phyloP scores from a whole-genome alignment of 2,797 vertebrate genomes.

The Echiichthys vipera region DNA sequence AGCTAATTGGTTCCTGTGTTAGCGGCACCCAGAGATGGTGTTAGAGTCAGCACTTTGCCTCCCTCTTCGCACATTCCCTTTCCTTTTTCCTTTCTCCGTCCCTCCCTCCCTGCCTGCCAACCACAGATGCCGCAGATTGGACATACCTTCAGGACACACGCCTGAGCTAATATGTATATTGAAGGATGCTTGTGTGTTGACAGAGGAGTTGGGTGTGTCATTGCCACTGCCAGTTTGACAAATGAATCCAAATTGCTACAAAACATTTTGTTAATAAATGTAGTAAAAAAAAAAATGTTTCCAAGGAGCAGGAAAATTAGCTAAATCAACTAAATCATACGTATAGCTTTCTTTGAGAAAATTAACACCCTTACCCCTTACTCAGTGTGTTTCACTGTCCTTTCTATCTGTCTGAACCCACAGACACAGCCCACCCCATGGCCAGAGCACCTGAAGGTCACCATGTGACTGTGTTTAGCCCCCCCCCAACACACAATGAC shows the following conservation, averaged over 20 bases:
- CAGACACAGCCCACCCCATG: slow-evolving; percentile 18
- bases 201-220: slow-evolving; percentile 12
- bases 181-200: slow-evolving; percentile 59
- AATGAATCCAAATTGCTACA: slow-evolving; percentile 6
- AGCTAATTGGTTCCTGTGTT: slow-evolving; percentile 82
- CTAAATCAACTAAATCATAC: background rate
- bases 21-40: slow-evolving; percentile 72
- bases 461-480: slow-evolving; percentile 45
- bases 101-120: slow-evolving; percentile 54
- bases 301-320: background rate
- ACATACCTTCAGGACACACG: slow-evolving; percentile 73
- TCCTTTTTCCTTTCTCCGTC: slow-evolving; percentile 61
- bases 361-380: background rate
- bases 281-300: background rate
- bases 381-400: slow-evolving; percentile 14
- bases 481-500: slow-evolving; percentile 9
- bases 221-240: slow-evolving; percentile 17
- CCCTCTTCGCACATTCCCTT: slow-evolving; percentile 60
- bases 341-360: background rate
- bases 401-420: slow-evolving; percentile 34
- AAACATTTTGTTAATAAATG: background rate
- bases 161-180: slow-evolving; percentile 76
- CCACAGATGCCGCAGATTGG: slow-evolving; percentile 71
- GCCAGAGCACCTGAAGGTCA: slow-evolving; percentile 70
- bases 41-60: slow-evolving; percentile 77